Conservation (phyloP, 2,113 vertebrate species). For the Toxostoma redivivum region DNA sequence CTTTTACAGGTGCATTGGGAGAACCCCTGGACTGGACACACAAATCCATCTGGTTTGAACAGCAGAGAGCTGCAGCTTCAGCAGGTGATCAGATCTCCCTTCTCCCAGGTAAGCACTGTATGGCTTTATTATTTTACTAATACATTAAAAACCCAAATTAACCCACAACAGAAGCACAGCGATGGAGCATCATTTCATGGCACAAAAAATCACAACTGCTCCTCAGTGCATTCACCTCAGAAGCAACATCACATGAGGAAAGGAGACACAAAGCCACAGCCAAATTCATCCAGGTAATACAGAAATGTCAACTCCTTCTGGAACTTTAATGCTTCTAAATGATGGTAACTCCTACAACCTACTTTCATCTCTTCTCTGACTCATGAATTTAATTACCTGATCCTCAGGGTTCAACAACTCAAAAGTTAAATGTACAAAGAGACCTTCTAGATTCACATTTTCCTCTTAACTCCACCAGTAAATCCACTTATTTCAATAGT, state of each 20-base stretch:
- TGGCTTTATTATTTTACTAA: background rate
- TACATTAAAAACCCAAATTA: background rate
- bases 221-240: background rate
- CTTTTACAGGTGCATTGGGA: background rate
- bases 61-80: background rate
- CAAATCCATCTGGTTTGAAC: background rate
- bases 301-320: background rate
- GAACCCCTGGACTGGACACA: background rate
- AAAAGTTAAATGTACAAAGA: background rate
- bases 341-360: background rate
- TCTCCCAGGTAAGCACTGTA: background rate
- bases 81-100: background rate
- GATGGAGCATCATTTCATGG: background rate
- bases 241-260: background rate
- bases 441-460: background rate
- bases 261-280: background rate
- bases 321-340: background rate
- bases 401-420: background rate
- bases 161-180: background rate
- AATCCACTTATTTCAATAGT: conserved; percentile 12
- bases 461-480: background rate
- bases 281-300: background rate
- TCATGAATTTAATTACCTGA: background rate
- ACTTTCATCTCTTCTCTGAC: background rate
- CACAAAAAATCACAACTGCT: background rate